Evolutionary conservation across 2,888 invertebrate species (phyloP), one percentile per base, ranked within the genome.

Genomic region (Panzeria rudis): DNA sequence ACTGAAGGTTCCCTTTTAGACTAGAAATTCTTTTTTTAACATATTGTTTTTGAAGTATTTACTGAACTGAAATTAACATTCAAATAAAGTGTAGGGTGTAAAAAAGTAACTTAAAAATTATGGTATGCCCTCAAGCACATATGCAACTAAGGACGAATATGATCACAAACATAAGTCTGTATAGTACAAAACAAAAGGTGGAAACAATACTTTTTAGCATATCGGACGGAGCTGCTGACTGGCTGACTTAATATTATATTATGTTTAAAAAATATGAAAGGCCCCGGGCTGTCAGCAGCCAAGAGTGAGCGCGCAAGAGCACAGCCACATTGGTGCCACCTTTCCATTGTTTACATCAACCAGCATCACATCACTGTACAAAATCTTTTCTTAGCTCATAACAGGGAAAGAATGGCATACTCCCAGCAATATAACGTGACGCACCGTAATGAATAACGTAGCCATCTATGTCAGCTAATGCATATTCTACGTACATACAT

Each of bases 271-370:
- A 80, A 78, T 54, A 44, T 68, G 13, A 25, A 64, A 11, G 32
- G 77, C 80, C 80, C 25, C 64, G 41, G 84, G 83, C 80, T 73
- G 73, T 83, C 83, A 81, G 80, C 86, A 86, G 85, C 82, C 69
- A 81, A 69, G 83, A 86, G 80, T 77, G 83, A 83, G 80, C 68
- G 66, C 78, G 72, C 86, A 83, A 83, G 86, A 86, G 69, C 82
- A 72, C 84, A 84, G 81, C 83, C 81, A 84, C 54, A 69, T 73
- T 77, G 86, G 86, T 87, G 84, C 86, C 87, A 86, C 86, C 86
- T 87, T 79, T 86, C 80, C 77, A 82, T 86, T 86, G 86, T 83
- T 83, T 80, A 76, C 76, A 83, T 71, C 69, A 59, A 66, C 25
- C 44, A 83, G 83, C 62, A 64, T 84, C 82, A 73, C 77, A 81